A percentile compares a stretch with the other conserved stretches of the same genome.
phyloP scores from a whole-genome alignment of 2,797 vertebrate species.

The Neopelma chrysocephalum region DNA sequence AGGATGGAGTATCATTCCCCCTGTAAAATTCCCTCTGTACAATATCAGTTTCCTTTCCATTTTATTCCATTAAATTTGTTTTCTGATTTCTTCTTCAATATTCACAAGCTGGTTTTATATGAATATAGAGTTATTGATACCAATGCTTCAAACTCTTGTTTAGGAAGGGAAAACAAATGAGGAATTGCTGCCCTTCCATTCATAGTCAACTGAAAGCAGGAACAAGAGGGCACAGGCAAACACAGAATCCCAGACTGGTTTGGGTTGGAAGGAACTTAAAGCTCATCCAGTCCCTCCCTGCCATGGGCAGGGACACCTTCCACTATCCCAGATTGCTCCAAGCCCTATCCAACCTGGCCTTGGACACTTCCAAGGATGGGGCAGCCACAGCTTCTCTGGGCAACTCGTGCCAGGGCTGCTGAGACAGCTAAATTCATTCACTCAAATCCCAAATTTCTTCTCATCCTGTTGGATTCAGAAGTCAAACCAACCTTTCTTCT shows the following conservation, averaged over 20 bases:
- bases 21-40: neutral
- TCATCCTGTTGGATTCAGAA: neutral
- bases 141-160: neutral
- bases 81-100: neutral
- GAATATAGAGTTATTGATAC: neutral
- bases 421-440: neutral
- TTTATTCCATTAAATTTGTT: neutral
- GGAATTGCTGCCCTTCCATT: neutral
- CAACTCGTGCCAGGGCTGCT: neutral
- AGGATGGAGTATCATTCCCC: neutral
- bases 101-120: neutral
- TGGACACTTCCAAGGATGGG: neutral
- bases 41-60: neutral
- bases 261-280: neutral
- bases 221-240: neutral
- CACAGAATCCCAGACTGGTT: accelerated
- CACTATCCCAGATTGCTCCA: neutral
- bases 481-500: neutral
- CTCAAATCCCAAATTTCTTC: neutral
- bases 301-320: neutral
- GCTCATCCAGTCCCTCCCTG: neutral
- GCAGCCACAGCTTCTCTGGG: neutral
- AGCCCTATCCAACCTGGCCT: neutral
- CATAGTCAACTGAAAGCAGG: neutral
- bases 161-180: neutral